phyloP scores from a whole-genome alignment of 1,140 invertebrate species.

The Protaetia brevitarsis region DNA sequence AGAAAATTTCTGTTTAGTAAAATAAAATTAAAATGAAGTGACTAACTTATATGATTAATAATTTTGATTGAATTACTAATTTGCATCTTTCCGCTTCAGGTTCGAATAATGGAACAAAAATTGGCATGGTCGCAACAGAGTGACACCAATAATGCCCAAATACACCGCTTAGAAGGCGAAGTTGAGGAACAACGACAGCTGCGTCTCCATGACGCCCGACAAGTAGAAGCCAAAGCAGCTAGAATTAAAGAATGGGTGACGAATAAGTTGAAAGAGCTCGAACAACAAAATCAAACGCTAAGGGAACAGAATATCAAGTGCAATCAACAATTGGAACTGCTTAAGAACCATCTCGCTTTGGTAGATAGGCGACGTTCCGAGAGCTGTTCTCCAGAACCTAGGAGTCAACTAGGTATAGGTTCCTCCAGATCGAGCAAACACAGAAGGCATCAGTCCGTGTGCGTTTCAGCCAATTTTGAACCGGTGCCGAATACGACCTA shows the following conservation, averaged over 20 bases:
- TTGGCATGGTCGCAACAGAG: slow-evolving; percentile 67
- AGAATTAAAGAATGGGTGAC: slow-evolving; percentile 97
- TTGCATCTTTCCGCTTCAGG: slow-evolving; percentile 60
- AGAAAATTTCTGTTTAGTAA: too few species aligned
- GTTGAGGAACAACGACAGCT: slow-evolving; percentile 90
- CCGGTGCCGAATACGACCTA: slow-evolving; percentile 34
- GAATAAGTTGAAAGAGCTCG: slow-evolving; percentile 89
- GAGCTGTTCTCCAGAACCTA: slow-evolving; percentile 44
- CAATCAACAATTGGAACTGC: slow-evolving; percentile 86
- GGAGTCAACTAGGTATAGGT: slow-evolving; percentile 30
- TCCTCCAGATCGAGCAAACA: slow-evolving; percentile 47
- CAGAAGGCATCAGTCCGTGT: slow-evolving; percentile 58
- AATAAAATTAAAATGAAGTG: not conserved
- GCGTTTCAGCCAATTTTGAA: slow-evolving; percentile 43
- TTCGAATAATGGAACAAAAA: slow-evolving; percentile 93
- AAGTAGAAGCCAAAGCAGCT: slow-evolving; percentile 94
- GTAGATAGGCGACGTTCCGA: slow-evolving; percentile 44
- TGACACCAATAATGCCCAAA: slow-evolving; percentile 63
- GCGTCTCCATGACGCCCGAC: slow-evolving; percentile 81
- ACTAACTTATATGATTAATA: not conserved
- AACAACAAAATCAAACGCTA: slow-evolving; percentile 88
- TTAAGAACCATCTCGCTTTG: slow-evolving; percentile 77
- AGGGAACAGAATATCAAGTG: slow-evolving; percentile 91
- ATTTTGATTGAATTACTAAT: not conserved
- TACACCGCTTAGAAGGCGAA: slow-evolving; percentile 82